Evolutionary conservation across 2,888 invertebrate species (phyloP).

Genomic region (Argyra leucocephala): DNA sequence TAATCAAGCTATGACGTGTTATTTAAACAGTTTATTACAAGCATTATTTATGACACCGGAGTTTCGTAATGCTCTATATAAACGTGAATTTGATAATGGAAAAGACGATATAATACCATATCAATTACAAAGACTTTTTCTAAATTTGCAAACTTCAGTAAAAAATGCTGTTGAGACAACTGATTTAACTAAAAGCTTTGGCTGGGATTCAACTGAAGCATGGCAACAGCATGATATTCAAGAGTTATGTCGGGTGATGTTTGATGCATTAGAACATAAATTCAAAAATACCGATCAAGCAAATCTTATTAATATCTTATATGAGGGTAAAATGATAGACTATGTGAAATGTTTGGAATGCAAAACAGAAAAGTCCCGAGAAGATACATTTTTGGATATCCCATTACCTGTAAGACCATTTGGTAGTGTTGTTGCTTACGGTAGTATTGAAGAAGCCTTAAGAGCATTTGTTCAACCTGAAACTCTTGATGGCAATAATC

Average conservation of each 20-base stretch:
- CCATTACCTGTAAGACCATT: conserved; percentile 77
- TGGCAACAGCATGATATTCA: conserved; percentile 92
- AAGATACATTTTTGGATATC: conserved; percentile 76
- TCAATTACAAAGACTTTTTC: conserved; percentile 75
- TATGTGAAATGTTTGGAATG: conserved; percentile 84
- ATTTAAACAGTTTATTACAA: conserved; percentile 78
- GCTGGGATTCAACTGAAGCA: conserved; percentile 81
- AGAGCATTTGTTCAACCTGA: conserved; percentile 77
- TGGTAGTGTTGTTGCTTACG: conserved; percentile 65
- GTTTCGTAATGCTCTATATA: conserved; percentile 78
- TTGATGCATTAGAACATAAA: conserved; percentile 76
- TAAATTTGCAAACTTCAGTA: conserved; percentile 73
- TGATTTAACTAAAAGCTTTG: conserved; percentile 76
- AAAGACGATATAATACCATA: conserved; percentile 67
- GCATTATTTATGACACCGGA: conserved; percentile 87
- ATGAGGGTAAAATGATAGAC: conserved; percentile 71
- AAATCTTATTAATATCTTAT: conserved; percentile 70
- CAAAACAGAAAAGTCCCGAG: conserved; percentile 68
- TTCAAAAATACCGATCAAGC: conserved; percentile 74
- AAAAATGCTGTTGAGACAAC: conserved; percentile 76
- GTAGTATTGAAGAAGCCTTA: conserved; percentile 74
- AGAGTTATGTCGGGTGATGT: conserved; percentile 81
- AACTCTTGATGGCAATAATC: conserved; percentile 70
- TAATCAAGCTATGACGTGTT: conserved; percentile 88
- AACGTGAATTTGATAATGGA: conserved; percentile 67